Evolutionary conservation across 2,797 vertebrate species (phyloP).

Genomic region (Halcyon smyrnensis): DNA sequence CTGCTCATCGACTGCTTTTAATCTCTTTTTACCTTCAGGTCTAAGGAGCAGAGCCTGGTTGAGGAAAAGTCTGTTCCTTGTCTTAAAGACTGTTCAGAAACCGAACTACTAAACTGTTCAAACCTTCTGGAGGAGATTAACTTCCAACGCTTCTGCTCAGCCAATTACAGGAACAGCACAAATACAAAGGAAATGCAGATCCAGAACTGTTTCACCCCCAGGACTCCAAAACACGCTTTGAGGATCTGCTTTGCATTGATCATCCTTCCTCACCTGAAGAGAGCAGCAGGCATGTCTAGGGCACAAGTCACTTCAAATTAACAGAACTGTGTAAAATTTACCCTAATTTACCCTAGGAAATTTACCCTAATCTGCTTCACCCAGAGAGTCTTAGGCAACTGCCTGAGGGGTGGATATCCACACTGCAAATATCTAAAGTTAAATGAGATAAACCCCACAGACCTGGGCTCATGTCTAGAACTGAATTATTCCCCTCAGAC

Average conservation of each 20-base stretch:
- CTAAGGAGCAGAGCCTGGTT: background rate
- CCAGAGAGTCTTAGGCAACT: background rate
- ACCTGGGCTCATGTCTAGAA: background rate
- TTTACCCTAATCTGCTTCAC: background rate
- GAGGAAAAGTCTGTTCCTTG: background rate
- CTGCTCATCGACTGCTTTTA: background rate
- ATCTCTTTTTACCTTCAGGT: background rate
- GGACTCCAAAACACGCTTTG: background rate
- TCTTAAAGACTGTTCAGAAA: background rate
- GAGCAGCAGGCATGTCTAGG: background rate
- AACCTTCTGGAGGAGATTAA: background rate
- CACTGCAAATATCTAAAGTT: background rate
- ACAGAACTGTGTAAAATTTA: background rate
- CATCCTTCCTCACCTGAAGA: background rate
- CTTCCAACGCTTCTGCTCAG: background rate
- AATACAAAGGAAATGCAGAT: background rate
- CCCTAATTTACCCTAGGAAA: too few species aligned
- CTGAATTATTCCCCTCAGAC: background rate
- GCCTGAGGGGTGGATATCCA: background rate
- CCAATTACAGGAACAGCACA: background rate
- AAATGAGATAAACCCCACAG: background rate
- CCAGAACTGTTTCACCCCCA: background rate
- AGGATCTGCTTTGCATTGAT: background rate
- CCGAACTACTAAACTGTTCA: background rate
- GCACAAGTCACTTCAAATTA: background rate